These are phyloP conservation scores for Drosophila parvula DNA, from an alignment of 1,140 invertebrate species.

Conservation along the genomic window DNA sequence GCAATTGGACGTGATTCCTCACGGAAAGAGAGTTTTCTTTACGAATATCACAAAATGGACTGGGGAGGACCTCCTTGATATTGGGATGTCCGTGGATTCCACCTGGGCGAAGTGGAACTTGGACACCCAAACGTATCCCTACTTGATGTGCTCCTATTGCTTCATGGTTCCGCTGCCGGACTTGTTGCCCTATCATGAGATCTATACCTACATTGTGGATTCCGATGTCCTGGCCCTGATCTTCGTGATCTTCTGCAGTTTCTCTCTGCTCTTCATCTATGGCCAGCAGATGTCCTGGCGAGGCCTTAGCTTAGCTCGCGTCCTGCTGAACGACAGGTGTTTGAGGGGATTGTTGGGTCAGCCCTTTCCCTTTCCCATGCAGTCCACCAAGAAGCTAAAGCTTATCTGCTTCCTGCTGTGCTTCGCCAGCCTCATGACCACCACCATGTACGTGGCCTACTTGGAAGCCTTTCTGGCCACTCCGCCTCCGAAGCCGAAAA, in stretches of 20 bases:
- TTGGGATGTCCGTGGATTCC: constrained; percentile 26
- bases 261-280: constrained; percentile 61
- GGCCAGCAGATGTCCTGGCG: constrained; percentile 41
- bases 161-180: constrained; percentile 55
- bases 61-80: constrained; percentile 29
- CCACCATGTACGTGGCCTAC: constrained; percentile 65
- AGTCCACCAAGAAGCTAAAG: constrained; percentile 35
- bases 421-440: constrained; percentile 54
- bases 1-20: not conserved
- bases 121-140: constrained; percentile 49
- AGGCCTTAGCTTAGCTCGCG: constrained; percentile 7
- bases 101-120: not conserved
- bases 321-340: constrained; percentile 55
- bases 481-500: constrained; percentile 23
- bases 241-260: constrained; percentile 30
- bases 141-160: constrained; percentile 35
- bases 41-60: constrained; percentile 11
- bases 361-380: constrained; percentile 32
- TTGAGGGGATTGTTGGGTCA: constrained; percentile 62
- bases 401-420: constrained; percentile 43
- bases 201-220: constrained; percentile 44
- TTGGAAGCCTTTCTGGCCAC: constrained; percentile 46
- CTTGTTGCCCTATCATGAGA: constrained; percentile 22
- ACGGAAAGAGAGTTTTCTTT: not conserved
- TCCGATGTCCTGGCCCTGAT: constrained; percentile 20